Evolutionary conservation across 2,888 invertebrate genomes (phyloP), one percentile per base, ranked within the genome.

Genomic region (Elegia similella): DNA sequence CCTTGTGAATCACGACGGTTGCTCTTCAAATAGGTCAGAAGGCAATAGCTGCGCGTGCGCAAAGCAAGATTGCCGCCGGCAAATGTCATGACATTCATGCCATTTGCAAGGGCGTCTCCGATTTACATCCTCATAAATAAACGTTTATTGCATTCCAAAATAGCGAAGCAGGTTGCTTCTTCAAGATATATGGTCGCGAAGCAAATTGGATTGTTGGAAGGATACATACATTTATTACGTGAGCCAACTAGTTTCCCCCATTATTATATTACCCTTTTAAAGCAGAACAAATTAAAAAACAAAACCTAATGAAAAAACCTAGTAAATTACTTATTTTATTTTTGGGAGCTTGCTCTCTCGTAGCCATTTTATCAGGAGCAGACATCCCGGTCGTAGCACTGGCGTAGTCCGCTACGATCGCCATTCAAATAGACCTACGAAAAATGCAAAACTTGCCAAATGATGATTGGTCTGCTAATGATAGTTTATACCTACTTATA

Each of bases 51-150:
- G 66, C 66, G 64, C 68, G 65, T 64, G 70, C 64, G 63, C 55
- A 42, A 32, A 44, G 55, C 43, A 44, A 34, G 34, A 68, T 67
- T 64, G 68, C 65, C 64, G 66, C 65, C 63, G 67, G 71, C 70
- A 84, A 86, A 86, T 86, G 85, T 80, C 86, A 83, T 69, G 83
- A 71, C 81, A 80, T 80, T 81, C 77, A 68, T 69, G 68, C 65
- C 67, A 67, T 62, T 60, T 56, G 67, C 82, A 82, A 83, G 82
- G 83, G 80, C 83, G 75, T 50, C 70, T 62, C 67, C 66, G 61
- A 63, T 66, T 71, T 73, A 66, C 69, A 66, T 64, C 66, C 50
- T 50, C 50, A 34, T 50, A 50, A 50, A 50, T 50, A 50, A 50
- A 16, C 34, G 17, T 16, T 34, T 34, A 17, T 13, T 34, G 13